Evolutionary conservation across 2,113 vertebrate genomes (phyloP), one percentile per base, ranked within the genome.

Genomic region (Sylvicapra grimmia): DNA sequence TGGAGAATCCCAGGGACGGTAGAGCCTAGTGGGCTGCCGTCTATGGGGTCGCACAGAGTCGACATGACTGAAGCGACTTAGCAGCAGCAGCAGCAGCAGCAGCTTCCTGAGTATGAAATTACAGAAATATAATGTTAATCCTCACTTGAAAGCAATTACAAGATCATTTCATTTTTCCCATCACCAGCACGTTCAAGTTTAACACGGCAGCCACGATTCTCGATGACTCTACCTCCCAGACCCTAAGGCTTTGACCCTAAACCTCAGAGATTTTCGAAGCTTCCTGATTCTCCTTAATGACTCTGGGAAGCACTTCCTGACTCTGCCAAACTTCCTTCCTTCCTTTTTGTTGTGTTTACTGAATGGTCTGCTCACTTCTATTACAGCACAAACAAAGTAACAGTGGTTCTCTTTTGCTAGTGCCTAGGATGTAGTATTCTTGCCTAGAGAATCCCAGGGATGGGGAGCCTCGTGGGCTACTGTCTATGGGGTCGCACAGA

Each of bases 121-220:
- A 68, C 18, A 88, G n/a, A 15, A 80, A 75, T 13, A 68, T 14
- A 65, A 14, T 33, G 10, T 25, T n/a, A 82, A 21, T 75, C 86
- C n/a, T 91, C 47, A 53, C 53, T 40, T 56, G 14, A 40, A 11
- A 44, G 75, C n/a, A 58, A 6, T 65, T 49, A 82, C 3, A 91
- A 94, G 87, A 29, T 10, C 29, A 31, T 1, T 1, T 5, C 29
- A 5, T 51, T 56, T 8, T 44, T 16, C 14, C 51, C 51, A 15
- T 47, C 25, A 61, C 18, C 0, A 6, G 1, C 33, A 75, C 1
- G 4, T 13, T 36, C 14, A 47, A 58, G 44, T 25, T 56, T 65
- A 65, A 58, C 14, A 15, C 0, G 0, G 11, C 36, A 25, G 10
- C 16, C 53, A 16, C 59, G 4, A 54, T 16, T 8, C 23, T 31